Percentiles rank a stretch among this genome's conserved stretches.
Evolutionary conservation across 2,797 vertebrate species (phyloP).

Genomic region (Phoebastria nigripes): DNA sequence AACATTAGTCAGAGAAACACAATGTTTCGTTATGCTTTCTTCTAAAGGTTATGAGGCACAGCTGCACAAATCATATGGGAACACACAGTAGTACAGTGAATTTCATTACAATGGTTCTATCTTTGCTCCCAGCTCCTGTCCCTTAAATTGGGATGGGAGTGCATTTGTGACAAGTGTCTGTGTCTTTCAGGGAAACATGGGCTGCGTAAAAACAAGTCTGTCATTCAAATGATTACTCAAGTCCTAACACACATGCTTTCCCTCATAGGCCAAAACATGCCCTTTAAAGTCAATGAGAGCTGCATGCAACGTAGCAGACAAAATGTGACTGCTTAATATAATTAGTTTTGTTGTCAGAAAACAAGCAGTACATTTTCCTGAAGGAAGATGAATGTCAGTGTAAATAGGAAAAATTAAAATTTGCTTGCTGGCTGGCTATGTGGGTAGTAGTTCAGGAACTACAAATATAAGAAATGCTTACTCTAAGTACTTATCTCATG

Average conservation of each 20-base stretch:
- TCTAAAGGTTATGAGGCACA: constrained; percentile 35
- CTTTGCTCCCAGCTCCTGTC: not conserved
- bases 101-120: not conserved
- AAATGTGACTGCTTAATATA: not conserved
- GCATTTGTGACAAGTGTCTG: not conserved
- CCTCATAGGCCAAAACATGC: not conserved
- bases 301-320: not conserved
- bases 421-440: not conserved
- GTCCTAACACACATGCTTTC: not conserved
- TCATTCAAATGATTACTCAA: not conserved
- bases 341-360: not conserved
- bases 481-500: not conserved
- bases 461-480: not conserved
- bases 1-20: constrained; percentile 24
- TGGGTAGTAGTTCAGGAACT: not conserved
- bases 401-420: not conserved
- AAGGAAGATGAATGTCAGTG: not conserved
- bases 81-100: not conserved
- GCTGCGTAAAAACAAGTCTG: not conserved
- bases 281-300: not conserved
- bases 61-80: constrained; percentile 34
- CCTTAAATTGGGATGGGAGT: not conserved
- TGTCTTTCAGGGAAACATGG: not conserved
- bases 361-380: not conserved
- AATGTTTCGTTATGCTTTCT: not conserved